A percentile compares a stretch with the other conserved stretches of the same genome.
These are phyloP conservation scores for Micrasema minimum DNA, from an alignment of 1,140 invertebrate genomes.

Conservation along the genomic window DNA sequence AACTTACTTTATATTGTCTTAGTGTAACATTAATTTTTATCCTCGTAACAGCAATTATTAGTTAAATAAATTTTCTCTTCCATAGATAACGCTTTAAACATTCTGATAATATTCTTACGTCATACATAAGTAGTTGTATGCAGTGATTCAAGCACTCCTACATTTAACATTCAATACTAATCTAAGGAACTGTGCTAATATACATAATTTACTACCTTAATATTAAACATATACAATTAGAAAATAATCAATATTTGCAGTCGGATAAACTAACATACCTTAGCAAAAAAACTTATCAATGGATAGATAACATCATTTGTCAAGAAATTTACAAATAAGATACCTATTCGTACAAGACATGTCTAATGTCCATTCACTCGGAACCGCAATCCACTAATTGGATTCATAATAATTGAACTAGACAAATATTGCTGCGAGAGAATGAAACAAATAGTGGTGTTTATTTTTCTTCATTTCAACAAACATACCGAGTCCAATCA, in stretches of 20 bases:
- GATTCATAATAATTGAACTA: too few species aligned
- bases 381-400: too few species aligned
- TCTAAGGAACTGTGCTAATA: slow-evolving; percentile 52
- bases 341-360: too few species aligned
- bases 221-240: slow-evolving; percentile 47
- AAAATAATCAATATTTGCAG: slow-evolving; percentile 53
- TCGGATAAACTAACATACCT: slow-evolving; percentile 46
- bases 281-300: slow-evolving; percentile 46
- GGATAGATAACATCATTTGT: not conserved
- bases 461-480: too few species aligned
- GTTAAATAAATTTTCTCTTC: slow-evolving; percentile 53
- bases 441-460: too few species aligned
- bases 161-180: slow-evolving; percentile 43
- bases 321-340: too few species aligned
- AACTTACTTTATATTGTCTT: slow-evolving; percentile 53
- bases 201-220: slow-evolving; percentile 47
- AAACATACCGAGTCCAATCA: too few species aligned
- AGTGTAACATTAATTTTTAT: slow-evolving; percentile 51
- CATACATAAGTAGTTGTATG: slow-evolving; percentile 42
- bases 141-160: slow-evolving; percentile 29
- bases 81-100: slow-evolving; percentile 50
- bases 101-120: slow-evolving; percentile 44
- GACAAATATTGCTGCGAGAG: too few species aligned
- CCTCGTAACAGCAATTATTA: slow-evolving; percentile 53
- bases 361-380: too few species aligned